These are phyloP conservation scores for Listrodromus nycthemerus DNA, from an alignment of 2,888 invertebrate species.

Conservation along the genomic window DNA sequence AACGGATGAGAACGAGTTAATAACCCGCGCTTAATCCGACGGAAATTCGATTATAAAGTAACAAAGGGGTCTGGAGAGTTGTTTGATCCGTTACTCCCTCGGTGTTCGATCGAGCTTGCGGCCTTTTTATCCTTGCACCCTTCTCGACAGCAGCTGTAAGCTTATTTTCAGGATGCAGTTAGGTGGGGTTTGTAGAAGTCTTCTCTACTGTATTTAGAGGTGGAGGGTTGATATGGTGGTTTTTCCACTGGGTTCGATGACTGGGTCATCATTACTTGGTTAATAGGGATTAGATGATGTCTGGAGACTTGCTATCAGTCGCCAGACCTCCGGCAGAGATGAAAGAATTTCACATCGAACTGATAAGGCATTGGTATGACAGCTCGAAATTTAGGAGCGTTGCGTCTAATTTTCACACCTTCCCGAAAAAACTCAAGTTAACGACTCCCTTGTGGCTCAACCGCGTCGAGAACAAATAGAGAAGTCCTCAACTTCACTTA, in stretches of 20 bases:
- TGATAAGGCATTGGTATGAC: too few species aligned
- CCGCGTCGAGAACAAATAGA: background rate
- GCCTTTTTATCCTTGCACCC: background rate
- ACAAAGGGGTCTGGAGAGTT: slow-evolving; percentile 26
- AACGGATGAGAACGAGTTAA: slow-evolving; percentile 12
- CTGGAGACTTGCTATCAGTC: background rate
- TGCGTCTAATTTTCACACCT: too few species aligned
- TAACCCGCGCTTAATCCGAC: slow-evolving; percentile 41
- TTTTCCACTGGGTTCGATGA: too few species aligned
- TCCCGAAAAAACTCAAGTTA: background rate
- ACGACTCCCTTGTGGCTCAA: background rate
- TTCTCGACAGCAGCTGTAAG: background rate
- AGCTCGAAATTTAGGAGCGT: too few species aligned
- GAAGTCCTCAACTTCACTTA: background rate
- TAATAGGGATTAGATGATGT: background rate
- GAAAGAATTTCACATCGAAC: too few species aligned
- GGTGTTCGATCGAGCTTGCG: background rate
- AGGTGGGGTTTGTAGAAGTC: slow-evolving; percentile 9
- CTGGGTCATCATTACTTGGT: too few species aligned
- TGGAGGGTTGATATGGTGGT: too few species aligned
- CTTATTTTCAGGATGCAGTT: background rate
- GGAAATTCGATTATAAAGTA: slow-evolving; percentile 46
- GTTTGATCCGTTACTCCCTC: slow-evolving; percentile 17
- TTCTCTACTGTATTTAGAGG: background rate
- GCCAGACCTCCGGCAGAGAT: too few species aligned